These are phyloP conservation scores for Micoletzkya japonica DNA, from an alignment of 2,888 invertebrate genomes.

Conservation along the genomic window DNA sequence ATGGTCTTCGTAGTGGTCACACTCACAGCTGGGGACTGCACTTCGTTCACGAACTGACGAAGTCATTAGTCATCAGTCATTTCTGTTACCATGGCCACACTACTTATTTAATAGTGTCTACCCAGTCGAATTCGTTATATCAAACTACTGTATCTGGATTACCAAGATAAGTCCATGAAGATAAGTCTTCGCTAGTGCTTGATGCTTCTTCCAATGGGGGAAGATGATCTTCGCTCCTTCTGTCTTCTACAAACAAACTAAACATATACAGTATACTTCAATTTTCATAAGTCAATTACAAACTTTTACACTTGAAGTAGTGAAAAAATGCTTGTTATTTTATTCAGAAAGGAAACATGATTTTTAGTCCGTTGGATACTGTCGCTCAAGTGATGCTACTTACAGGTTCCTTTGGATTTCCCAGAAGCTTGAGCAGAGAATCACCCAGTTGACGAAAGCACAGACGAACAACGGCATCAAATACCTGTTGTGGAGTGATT, in stretches of 20 bases:
- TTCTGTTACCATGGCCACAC: no score
- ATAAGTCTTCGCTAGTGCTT: slow-evolving; percentile 39
- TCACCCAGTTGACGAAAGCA: slow-evolving; percentile 53
- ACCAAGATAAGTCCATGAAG: slow-evolving; percentile 41
- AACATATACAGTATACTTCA: neutral
- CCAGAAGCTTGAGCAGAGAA: slow-evolving; percentile 42
- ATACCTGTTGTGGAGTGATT: slow-evolving; percentile 38
- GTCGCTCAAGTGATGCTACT: no score
- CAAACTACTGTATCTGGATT: no score
- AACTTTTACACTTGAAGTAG: no score
- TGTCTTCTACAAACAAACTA: neutral
- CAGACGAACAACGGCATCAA: slow-evolving; percentile 54
- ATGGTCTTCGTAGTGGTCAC: slow-evolving; percentile 51
- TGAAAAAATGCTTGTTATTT: no score
- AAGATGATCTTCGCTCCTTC: slow-evolving; percentile 6
- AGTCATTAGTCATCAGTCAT: no score
- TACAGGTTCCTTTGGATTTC: no score
- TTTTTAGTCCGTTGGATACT: no score
- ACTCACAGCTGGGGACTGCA: slow-evolving; percentile 50
- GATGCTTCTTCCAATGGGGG: slow-evolving; percentile 42
- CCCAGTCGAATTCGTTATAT: slow-evolving; percentile 12
- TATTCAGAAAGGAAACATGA: no score
- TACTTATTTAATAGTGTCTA: no score
- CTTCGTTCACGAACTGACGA: slow-evolving; percentile 57
- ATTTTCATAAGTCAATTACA: neutral